Evolutionary conservation across 2,888 invertebrate species (phyloP), one percentile per base, ranked within the genome.

Genomic region (Heteromurus nitidus): DNA sequence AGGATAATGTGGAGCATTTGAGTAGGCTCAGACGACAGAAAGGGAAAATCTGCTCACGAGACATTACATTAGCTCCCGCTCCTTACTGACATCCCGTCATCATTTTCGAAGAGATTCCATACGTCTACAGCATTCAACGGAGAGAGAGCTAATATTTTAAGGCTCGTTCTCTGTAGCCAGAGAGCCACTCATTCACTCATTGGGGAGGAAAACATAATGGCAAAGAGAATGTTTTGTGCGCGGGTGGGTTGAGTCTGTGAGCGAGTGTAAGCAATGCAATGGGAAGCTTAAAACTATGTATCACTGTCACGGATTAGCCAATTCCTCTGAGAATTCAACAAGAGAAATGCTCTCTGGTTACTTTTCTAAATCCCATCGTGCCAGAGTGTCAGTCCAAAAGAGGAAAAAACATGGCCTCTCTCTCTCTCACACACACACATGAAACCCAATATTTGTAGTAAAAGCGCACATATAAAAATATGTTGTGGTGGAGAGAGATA

Each of bases 321-420:
- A 58, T 58, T 58, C 58, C 58, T 58, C 58, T 58, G 58, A 58
- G 58, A 58, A 58, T 58, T 58, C 28, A 58, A 58, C 58, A 58
- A 58, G 58, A 58, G 58, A 58, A 58, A 58, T 58, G 58, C 28
- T 58, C 58, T 28, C 20, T 58, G 26, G 58, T 28, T 26, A 24
- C 58, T 58, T 58, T 58, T 28, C 58, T 13, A 58, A 58, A 58
- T 58, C 58, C 58, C 28, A 13, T 16, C 24, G 26, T 58, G 26
- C 11, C 58, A 58, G 7, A 58, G 16, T 58, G 28, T 26, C 58
- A 58, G 58, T 1, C 50, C 11, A 58, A 58, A 58, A 55, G 26
- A 28, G 24, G 28, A 13, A n/a, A n/a, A 44, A 44, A 44, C 44
- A 44, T n/a, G n/a, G n/a, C n/a, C n/a, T n/a, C n/a, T n/a, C n/a